Base-by-base conservation (phyloP, 2,113 vertebrate species). In the Rhizomys pruinosus region DNA sequence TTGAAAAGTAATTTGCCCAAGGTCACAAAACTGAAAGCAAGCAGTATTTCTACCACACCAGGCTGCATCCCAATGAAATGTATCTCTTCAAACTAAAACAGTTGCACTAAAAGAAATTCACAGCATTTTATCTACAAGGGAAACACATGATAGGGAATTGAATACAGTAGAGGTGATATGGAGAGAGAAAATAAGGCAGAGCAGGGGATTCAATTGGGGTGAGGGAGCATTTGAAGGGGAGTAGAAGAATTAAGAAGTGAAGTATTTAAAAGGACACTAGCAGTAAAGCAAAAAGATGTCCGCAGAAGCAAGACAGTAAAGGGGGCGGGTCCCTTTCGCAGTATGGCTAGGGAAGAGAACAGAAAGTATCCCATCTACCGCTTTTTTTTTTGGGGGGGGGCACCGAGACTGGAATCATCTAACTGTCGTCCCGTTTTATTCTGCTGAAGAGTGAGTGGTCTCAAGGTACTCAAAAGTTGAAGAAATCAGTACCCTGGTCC, bases 91-190 rank as follows among this genome's bases (percentile, higher is more conserved):
- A 94, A 72, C 57, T 91, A 94, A 5, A 29, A 94, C 72, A 76
- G 8, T 80, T 27, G 32, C 29, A 44, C 57, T 87, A 92, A 94
- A 72, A 82, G 66, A 94, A 95, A 95, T 84, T 57, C 11, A 37
- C 42, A 90, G 90, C 55, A 87, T 66, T 59, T 66, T 81, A 88
- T 78, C 90, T 96, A 94, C 84, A 94, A 94, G 92, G 37, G 37
- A 97, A 96, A 89, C 66, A 82, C 89, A 81, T 79, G 32, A 85
- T 17, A 73, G 63, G 39, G 23, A 94, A 94, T 71, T 84, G 69
- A 39, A 80, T 94, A 82, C 6, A 95, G 37, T 68, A 89, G 61
- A 91, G n/a, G 12, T 44, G 39, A 13, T 37, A 71, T 61, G 34
- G 5, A 25, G 29, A 47, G 66, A 74, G 27, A 11, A 63, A 84